Conservation (phyloP, 2,797 vertebrate genomes). For the Siniperca obscura region DNA sequence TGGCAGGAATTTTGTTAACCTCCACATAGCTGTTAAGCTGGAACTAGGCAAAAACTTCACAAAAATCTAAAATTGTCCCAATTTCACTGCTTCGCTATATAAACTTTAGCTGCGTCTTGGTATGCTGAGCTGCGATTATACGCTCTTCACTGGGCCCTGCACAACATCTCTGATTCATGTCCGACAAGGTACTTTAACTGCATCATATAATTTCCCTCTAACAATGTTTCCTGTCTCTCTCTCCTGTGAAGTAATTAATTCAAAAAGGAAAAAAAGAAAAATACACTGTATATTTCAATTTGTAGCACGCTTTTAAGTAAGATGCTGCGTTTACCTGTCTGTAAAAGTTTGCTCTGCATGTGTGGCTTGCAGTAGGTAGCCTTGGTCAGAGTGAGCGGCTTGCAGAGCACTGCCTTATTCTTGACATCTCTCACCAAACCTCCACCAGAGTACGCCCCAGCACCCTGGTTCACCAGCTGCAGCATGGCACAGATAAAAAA, state of each 20-base stretch:
- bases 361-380: slow-evolving; percentile 99
- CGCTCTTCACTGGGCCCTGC: background rate
- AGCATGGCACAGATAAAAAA: background rate
- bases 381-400: slow-evolving; percentile 98
- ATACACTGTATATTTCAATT: background rate
- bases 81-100: background rate
- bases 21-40: too few relatives aligned
- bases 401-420: slow-evolving; percentile 99
- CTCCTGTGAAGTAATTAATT: background rate
- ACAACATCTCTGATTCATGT: background rate
- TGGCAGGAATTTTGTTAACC: too few relatives aligned
- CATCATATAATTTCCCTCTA: background rate
- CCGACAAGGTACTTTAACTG: background rate
- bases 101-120: background rate
- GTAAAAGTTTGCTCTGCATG: slow-evolving; percentile 95
- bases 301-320: background rate
- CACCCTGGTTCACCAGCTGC: slow-evolving; percentile 81
- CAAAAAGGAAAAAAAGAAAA: background rate
- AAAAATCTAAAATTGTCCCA: background rate
- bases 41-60: too few relatives aligned
- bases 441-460: slow-evolving; percentile 85
- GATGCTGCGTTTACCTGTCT: slow-evolving; percentile 88
- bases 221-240: background rate
- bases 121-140: background rate
- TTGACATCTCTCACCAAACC: slow-evolving; percentile 94